Percentiles rank a stretch among this genome's conserved stretches.
These are phyloP conservation scores for Pseudococcus longispinus DNA, from an alignment of 2,888 invertebrate genomes.

Conservation along the genomic window DNA sequence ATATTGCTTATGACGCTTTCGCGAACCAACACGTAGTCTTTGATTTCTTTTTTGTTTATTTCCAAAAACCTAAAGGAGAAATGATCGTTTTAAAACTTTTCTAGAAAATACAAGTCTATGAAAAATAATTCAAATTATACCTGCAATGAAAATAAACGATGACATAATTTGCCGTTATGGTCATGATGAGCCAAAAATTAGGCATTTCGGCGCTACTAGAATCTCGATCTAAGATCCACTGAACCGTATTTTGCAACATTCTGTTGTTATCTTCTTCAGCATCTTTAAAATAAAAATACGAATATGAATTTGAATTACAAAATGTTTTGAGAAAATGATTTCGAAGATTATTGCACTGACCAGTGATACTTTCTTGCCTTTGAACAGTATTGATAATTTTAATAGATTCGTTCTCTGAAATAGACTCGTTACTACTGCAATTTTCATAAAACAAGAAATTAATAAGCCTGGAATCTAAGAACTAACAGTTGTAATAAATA, in stretches of 20 bases:
- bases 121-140: constrained; percentile 61
- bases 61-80: constrained; percentile 65
- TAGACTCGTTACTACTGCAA: constrained; percentile 51
- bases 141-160: constrained; percentile 75
- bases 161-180: constrained; percentile 68
- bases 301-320: neutral
- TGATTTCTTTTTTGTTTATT: constrained; percentile 66
- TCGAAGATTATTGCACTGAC: neutral
- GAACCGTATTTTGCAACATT: constrained; percentile 47
- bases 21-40: constrained; percentile 66
- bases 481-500: too few relatives aligned
- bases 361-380: constrained; percentile 39
- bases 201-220: constrained; percentile 64
- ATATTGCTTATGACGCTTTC: constrained; percentile 67
- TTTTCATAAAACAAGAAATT: neutral
- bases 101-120: too few relatives aligned
- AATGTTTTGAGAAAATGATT: neutral
- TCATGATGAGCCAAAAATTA: constrained; percentile 76
- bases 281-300: neutral
- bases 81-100: neutral
- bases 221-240: constrained; percentile 53
- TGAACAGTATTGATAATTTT: constrained; percentile 26
- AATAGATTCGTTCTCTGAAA: constrained; percentile 16
- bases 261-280: constrained; percentile 43
- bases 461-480: neutral